Evolutionary conservation across 1,140 invertebrate genomes (phyloP).

Genomic region (Aphelenchoides besseyi): DNA sequence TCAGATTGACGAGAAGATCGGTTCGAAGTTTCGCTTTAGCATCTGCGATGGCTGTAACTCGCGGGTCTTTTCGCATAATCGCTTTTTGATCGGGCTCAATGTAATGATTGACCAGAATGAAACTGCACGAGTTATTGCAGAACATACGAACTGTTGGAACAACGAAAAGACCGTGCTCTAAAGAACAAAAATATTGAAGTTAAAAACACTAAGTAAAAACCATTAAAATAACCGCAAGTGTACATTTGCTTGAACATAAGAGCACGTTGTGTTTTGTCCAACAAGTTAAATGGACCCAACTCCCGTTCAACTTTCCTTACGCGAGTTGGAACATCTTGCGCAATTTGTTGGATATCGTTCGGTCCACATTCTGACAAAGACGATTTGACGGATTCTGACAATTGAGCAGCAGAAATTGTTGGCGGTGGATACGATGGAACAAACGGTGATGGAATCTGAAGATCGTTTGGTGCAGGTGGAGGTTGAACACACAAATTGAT

Average conservation of each 20-base stretch:
- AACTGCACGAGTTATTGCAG: neutral
- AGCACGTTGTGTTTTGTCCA: neutral
- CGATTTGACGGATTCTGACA: neutral
- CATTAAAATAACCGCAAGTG: neutral
- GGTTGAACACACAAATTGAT: slow-evolving; percentile 6
- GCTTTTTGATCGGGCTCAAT: neutral
- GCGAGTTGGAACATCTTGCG: neutral
- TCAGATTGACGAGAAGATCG: slow-evolving; percentile 5
- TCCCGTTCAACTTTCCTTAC: neutral
- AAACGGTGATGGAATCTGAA: neutral
- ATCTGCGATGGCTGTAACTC: neutral
- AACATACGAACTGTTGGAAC: neutral
- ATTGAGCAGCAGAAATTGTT: neutral
- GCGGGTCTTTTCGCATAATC: neutral
- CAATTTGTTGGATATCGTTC: neutral
- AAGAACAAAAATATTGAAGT: neutral
- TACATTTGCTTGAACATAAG: slow-evolving; percentile 2
- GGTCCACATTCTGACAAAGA: too few relatives aligned
- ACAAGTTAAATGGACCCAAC: neutral
- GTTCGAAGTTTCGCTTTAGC: slow-evolving; percentile 1
- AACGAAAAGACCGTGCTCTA: neutral
- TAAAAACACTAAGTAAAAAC: neutral
- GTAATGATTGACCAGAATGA: neutral
- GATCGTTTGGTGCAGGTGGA: neutral
- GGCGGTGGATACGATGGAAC: too few relatives aligned